phyloP scores from a whole-genome alignment of 2,888 invertebrate species.

The Alloplasta piceator region DNA sequence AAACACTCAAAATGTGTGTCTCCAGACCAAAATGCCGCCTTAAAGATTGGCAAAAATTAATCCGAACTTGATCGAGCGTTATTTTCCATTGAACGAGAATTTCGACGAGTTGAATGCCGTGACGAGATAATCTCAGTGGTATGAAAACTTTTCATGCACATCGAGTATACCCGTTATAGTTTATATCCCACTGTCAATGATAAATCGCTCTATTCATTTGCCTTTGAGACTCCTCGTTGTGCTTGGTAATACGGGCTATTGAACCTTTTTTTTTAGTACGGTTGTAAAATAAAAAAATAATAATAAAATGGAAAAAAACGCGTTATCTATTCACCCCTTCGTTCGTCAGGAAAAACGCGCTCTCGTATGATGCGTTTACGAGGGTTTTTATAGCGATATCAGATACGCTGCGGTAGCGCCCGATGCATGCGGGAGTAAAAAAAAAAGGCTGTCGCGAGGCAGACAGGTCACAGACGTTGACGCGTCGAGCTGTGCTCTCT shows the following conservation, averaged over 20 bases:
- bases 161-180: constrained; percentile 30
- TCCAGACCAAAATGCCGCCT: no score
- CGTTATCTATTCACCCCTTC: constrained; percentile 27
- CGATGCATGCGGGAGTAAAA: neutral
- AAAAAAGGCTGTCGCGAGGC: constrained; percentile 25
- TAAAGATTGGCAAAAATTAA: no score
- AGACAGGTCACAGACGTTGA: constrained; percentile 43
- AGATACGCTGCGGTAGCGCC: neutral
- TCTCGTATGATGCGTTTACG: constrained; percentile 46
- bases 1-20: no score
- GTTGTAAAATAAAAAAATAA: constrained; percentile 13
- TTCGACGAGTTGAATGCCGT: no score
- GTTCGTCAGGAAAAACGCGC: constrained; percentile 34
- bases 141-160: neutral
- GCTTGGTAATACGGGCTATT: constrained; percentile 30
- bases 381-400: constrained; percentile 1
- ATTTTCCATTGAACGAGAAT: no score
- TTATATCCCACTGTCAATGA: constrained; percentile 28
- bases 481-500: constrained; percentile 15
- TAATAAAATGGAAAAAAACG: constrained; percentile 4
- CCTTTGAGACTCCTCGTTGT: neutral
- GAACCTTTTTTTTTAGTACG: constrained; percentile 17
- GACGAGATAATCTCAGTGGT: no score
- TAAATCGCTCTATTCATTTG: constrained; percentile 10
- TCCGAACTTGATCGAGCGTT: no score